phyloP scores from a whole-genome alignment of 2,113 vertebrate genomes.

The Gymnocephalus cernua region DNA sequence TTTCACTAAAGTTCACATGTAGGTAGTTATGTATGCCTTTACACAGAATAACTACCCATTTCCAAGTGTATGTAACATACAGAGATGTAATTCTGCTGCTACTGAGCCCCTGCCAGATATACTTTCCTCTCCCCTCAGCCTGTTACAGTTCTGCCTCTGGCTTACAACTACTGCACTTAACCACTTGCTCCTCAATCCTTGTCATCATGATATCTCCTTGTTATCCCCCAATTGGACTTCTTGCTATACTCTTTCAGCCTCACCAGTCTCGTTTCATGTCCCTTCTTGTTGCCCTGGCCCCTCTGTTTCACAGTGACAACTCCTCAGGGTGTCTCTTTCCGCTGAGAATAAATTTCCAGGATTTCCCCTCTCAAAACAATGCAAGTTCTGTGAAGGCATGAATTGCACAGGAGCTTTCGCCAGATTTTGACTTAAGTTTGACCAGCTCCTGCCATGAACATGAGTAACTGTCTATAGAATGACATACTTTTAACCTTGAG shows the following conservation, averaged over 20 bases:
- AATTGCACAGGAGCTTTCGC: not conserved
- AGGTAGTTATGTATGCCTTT: too few species aligned
- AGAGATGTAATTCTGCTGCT: not conserved
- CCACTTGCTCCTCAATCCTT: not conserved
- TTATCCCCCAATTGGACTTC: constrained; percentile 8
- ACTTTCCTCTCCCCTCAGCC: not conserved
- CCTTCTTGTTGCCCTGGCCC: not conserved
- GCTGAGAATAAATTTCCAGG: constrained; percentile 1
- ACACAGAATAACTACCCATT: too few species aligned
- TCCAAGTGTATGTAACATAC: too few species aligned
- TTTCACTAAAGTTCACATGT: too few species aligned
- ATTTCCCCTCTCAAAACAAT: constrained; percentile 13
- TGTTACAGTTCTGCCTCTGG: not conserved
- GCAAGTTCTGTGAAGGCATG: not conserved
- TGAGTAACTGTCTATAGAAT: not conserved
- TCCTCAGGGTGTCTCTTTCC: not conserved
- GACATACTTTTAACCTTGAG: constrained; percentile 10
- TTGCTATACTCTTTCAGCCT: constrained; percentile 12
- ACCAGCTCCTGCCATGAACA: not conserved
- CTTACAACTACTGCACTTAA: not conserved
- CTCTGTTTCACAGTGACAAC: constrained; percentile 11
- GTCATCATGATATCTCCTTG: not conserved
- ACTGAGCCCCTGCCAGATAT: not conserved
- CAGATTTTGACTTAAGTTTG: constrained; percentile 7
- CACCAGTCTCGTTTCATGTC: not conserved